A percentile compares a stretch with the other conserved stretches of the same genome.
Conservation (phyloP, 2,888 invertebrate genomes). For the Caenorhabditis drosophilae region DNA sequence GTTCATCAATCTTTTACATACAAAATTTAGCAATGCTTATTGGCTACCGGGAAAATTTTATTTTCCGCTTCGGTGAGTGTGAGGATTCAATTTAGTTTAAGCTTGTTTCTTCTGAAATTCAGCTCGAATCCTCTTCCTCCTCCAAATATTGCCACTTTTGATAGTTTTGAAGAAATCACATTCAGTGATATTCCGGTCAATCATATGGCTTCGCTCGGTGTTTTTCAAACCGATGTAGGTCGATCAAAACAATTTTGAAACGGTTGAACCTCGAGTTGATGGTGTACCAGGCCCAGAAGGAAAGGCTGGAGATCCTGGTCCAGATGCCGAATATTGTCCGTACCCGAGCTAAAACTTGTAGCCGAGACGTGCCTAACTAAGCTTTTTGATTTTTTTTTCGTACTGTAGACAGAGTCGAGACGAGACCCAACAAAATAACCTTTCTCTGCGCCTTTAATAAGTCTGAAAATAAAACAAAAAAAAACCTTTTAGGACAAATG, state of each 20-base stretch:
- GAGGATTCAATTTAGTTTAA: neutral
- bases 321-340: conserved; percentile 43
- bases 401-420: too few species aligned
- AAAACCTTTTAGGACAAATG: conserved; percentile 46
- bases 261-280: conserved; percentile 48
- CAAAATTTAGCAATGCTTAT: conserved; percentile 50
- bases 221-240: conserved; percentile 48
- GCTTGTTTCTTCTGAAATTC: too few species aligned
- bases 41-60: conserved; percentile 51
- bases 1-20: conserved; percentile 51
- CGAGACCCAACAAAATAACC: too few species aligned
- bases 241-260: too few species aligned
- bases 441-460: too few species aligned
- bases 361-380: too few species aligned
- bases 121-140: neutral
- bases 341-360: conserved; percentile 32
- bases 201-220: conserved; percentile 49
- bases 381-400: too few species aligned
- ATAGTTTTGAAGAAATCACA: conserved; percentile 35
- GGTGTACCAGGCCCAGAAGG: conserved; percentile 54
- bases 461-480: too few species aligned
- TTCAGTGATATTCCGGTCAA: conserved; percentile 41
- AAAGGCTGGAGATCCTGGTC: conserved; percentile 45
- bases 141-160: conserved; percentile 33
- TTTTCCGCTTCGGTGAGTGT: conserved; percentile 30